These are phyloP conservation scores for Chymomyza procnemis DNA, from an alignment of 2,888 invertebrate genomes.

Conservation along the genomic window DNA sequence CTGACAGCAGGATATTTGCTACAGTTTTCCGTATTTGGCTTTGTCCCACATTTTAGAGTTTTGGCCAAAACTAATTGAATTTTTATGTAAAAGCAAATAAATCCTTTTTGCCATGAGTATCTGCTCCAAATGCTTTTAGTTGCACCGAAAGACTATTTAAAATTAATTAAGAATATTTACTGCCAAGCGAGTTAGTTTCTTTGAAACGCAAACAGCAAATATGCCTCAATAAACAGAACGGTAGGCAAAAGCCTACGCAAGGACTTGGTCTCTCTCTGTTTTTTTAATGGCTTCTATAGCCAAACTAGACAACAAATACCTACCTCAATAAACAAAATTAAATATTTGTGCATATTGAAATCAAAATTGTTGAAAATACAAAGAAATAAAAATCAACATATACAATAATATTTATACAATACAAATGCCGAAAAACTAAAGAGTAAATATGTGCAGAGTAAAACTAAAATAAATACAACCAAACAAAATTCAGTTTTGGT, in stretches of 20 bases:
- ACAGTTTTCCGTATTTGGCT: not conserved
- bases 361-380: not conserved
- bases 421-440: not conserved
- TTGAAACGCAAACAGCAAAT: not conserved
- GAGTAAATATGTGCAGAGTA: not conserved
- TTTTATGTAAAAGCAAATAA: constrained; percentile 28
- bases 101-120: constrained; percentile 12
- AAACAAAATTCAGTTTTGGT: not conserved
- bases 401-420: not conserved
- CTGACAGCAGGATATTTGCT: not conserved
- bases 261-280: not conserved
- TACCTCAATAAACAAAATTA: constrained; percentile 65
- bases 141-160: constrained; percentile 30
- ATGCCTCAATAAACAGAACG: constrained; percentile 31
- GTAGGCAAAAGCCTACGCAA: not conserved
- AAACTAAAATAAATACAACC: not conserved
- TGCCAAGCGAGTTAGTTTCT: constrained; percentile 8
- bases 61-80: constrained; percentile 41
- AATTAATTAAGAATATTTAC: constrained; percentile 62
- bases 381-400: not conserved
- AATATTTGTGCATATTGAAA: constrained; percentile 49
- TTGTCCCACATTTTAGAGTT: not conserved
- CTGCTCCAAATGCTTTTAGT: constrained; percentile 7
- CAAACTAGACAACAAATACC: constrained; percentile 56
- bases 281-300: constrained; percentile 1